phyloP scores from a whole-genome alignment of 1,140 invertebrate species.

The Drosophila obscura region DNA sequence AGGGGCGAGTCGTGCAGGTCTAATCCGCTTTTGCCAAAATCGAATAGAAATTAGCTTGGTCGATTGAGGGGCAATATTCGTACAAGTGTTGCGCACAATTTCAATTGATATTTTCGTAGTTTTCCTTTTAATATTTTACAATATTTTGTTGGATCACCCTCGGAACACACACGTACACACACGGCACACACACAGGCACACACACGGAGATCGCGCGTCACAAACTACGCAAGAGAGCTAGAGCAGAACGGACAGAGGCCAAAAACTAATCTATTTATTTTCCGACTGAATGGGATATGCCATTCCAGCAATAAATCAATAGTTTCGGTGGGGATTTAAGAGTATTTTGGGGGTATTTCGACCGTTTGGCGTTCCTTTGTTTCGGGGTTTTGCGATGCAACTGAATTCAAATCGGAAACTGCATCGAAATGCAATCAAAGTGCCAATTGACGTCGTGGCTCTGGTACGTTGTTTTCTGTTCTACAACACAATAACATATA shows the following conservation, averaged over 20 bases:
- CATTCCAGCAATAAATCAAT: slow-evolving; percentile 73
- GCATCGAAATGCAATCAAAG: slow-evolving; percentile 73
- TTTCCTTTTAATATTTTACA: slow-evolving; percentile 39
- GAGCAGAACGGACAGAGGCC: not conserved
- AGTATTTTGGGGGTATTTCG: slow-evolving; percentile 22
- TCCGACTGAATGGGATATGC: slow-evolving; percentile 32
- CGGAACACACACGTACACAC: slow-evolving; percentile 13
- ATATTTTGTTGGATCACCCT: slow-evolving; percentile 24
- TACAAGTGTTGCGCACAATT: slow-evolving; percentile 31
- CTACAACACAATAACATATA: slow-evolving; percentile 35
- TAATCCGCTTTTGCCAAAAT: slow-evolving; percentile 53
- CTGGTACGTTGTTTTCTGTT: slow-evolving; percentile 39
- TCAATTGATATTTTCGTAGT: slow-evolving; percentile 30
- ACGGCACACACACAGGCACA: slow-evolving; percentile 17
- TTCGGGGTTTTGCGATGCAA: slow-evolving; percentile 71
- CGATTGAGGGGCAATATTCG: slow-evolving; percentile 22
- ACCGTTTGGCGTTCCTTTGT: slow-evolving; percentile 57
- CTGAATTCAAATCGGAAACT: slow-evolving; percentile 61
- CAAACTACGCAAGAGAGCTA: slow-evolving; percentile 53
- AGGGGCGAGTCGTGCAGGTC: not conserved
- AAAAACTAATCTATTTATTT: slow-evolving; percentile 80
- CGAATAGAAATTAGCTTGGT: slow-evolving; percentile 44
- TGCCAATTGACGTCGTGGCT: slow-evolving; percentile 58
- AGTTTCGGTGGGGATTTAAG: slow-evolving; percentile 55
- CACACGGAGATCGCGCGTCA: slow-evolving; percentile 52